Percentiles rank a stretch among this genome's conserved stretches.
These are phyloP conservation scores for Drosophila phalerata DNA, from an alignment of 2,888 invertebrate genomes.

Conservation along the genomic window DNA sequence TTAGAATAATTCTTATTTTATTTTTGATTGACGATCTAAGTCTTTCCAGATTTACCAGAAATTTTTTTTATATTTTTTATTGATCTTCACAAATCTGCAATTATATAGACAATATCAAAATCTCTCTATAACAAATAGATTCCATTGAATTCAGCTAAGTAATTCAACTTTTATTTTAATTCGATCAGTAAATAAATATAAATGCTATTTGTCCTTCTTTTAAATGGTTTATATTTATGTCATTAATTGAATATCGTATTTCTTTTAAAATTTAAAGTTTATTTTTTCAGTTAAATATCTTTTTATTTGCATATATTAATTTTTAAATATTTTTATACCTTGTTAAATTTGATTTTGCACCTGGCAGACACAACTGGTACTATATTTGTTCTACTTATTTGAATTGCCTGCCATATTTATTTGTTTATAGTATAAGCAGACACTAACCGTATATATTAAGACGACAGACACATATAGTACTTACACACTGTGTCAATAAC, in stretches of 20 bases:
- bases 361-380: constrained; percentile 15
- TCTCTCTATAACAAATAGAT: neutral
- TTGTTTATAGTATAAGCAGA: neutral
- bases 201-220: neutral
- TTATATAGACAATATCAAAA: too few relatives aligned
- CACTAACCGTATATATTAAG: neutral
- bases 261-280: neutral
- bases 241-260: neutral
- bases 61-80: too few relatives aligned
- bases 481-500: neutral
- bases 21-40: too few relatives aligned
- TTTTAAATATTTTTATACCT: too few relatives aligned
- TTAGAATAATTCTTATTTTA: neutral
- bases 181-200: neutral
- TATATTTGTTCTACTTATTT: constrained; percentile 13
- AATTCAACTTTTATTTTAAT: neutral
- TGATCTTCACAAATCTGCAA: too few relatives aligned
- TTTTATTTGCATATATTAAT: neutral
- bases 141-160: neutral
- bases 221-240: neutral
- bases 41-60: too few relatives aligned
- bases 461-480: neutral
- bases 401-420: constrained; percentile 2
- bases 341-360: constrained; percentile 3
- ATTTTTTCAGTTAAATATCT: neutral